These are phyloP conservation scores for Fregata magnificens DNA, from an alignment of 2,113 vertebrate species.

Conservation along the genomic window DNA sequence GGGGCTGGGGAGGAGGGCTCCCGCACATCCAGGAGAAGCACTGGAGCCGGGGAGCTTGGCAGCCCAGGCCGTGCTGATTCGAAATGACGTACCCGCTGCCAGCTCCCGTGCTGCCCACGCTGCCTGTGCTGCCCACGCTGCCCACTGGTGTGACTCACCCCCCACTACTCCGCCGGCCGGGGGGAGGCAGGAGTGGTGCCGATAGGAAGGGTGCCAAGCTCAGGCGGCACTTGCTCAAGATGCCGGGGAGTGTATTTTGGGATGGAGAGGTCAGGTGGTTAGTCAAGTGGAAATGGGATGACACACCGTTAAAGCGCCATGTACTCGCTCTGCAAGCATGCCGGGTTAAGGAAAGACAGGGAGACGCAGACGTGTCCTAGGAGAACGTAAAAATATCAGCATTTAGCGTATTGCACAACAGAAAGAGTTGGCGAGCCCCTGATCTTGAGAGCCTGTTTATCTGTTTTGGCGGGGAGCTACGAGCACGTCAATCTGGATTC, in stretches of 20 bases:
- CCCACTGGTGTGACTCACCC: accelerated
- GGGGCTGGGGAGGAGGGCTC: neutral
- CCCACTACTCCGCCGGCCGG: accelerated
- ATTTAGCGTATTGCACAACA: accelerated
- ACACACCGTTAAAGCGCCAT: neutral
- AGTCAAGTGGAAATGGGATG: neutral
- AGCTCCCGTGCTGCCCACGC: accelerated
- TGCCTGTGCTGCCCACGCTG: neutral
- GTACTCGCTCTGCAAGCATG: accelerated
- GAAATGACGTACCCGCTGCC: neutral
- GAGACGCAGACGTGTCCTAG: neutral
- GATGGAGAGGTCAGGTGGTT: neutral
- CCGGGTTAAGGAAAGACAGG: neutral
- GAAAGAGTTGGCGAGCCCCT: neutral
- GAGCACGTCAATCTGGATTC: accelerated
- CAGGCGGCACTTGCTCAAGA: accelerated
- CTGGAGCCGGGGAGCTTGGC: neutral
- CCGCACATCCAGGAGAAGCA: neutral
- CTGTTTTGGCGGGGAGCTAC: neutral
- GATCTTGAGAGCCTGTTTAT: neutral
- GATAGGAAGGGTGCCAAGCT: neutral
- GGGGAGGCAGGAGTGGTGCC: accelerated
- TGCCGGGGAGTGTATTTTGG: neutral
- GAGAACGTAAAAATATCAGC: neutral
- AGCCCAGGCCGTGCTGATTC: accelerated